Conservation (phyloP, 2,888 invertebrate genomes). For the Clistopyga incitator region DNA sequence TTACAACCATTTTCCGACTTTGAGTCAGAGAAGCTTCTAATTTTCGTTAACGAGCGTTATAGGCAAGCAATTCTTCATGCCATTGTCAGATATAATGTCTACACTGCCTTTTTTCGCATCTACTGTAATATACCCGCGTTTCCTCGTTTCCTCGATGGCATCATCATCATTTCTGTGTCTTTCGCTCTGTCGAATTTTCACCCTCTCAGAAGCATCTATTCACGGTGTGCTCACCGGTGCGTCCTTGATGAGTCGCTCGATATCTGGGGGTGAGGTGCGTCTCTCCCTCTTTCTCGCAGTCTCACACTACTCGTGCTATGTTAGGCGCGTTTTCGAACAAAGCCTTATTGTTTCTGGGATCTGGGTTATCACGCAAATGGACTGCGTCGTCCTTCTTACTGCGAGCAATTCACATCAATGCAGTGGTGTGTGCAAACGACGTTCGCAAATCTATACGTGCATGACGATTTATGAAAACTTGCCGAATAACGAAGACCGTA, state of each 20-base stretch:
- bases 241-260: conserved; percentile 65
- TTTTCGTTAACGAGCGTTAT: neutral
- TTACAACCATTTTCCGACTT: too few species aligned
- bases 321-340: conserved; percentile 71
- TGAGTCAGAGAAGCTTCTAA: neutral
- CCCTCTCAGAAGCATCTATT: conserved; percentile 32
- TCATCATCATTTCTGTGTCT: conserved; percentile 51
- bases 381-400: conserved; percentile 67
- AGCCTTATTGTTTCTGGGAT: conserved; percentile 75
- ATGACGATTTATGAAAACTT: conserved; percentile 2
- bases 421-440: conserved; percentile 20
- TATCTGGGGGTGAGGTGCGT: conserved; percentile 42
- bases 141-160: conserved; percentile 43
- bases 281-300: conserved; percentile 6
- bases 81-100: conserved; percentile 5
- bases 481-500: neutral
- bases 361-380: conserved; percentile 77
- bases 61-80: conserved; percentile 1
- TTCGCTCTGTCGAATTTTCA: conserved; percentile 26
- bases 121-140: conserved; percentile 31
- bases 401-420: conserved; percentile 41
- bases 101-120: neutral
- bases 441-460: neutral
- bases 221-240: conserved; percentile 36
- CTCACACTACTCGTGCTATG: conserved; percentile 38